A percentile compares a stretch with the other conserved stretches of the same genome.
Conservation (phyloP, 2,888 invertebrate genomes). For the Conomelus anceps region DNA sequence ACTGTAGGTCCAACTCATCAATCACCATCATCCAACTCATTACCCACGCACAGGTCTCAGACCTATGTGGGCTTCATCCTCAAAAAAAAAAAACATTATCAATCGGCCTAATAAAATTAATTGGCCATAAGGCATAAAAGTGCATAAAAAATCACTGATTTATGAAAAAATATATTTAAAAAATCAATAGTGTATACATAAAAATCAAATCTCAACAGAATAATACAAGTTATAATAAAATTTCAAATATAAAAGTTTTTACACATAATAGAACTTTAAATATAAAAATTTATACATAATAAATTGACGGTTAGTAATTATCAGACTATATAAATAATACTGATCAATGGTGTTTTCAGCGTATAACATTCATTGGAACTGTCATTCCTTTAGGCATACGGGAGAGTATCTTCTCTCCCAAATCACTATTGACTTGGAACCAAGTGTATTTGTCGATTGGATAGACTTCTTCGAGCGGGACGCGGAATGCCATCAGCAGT, state of each 20-base stretch:
- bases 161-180: neutral
- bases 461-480: slow-evolving; percentile 78
- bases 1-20: no score
- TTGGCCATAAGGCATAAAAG: neutral
- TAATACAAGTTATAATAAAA: neutral
- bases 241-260: neutral
- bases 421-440: slow-evolving; percentile 67
- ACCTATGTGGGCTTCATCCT: no score
- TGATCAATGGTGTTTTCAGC: slow-evolving; percentile 43
- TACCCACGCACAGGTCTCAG: no score
- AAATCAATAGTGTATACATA: neutral
- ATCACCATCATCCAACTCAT: no score
- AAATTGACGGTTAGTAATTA: neutral
- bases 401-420: slow-evolving; percentile 60
- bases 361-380: slow-evolving; percentile 74
- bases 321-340: neutral
- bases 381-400: slow-evolving; percentile 71
- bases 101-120: neutral
- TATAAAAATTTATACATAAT: neutral
- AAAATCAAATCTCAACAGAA: neutral
- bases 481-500: slow-evolving; percentile 72
- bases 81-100: no score
- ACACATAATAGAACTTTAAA: neutral
- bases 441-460: slow-evolving; percentile 84
- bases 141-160: no score